phyloP scores from a whole-genome alignment of 2,888 invertebrate species.

The Atherix ibis region DNA sequence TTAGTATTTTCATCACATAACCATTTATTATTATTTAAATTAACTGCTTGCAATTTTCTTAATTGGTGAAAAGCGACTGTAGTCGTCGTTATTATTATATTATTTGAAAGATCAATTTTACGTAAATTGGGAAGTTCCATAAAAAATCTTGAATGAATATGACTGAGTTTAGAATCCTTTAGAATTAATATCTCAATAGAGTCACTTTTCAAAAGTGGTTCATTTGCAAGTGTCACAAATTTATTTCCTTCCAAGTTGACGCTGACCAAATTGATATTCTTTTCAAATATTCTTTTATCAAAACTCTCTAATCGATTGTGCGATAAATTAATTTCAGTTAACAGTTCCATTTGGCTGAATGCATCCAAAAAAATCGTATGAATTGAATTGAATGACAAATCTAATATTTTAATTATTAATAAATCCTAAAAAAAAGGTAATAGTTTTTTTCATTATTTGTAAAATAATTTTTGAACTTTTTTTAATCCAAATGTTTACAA shows the following conservation, averaged over 20 bases:
- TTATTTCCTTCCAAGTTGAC: constrained; percentile 47
- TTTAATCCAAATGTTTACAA: not conserved
- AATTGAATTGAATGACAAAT: constrained; percentile 40
- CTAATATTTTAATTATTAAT: constrained; percentile 20
- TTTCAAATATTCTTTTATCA: constrained; percentile 36
- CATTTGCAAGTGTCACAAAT: constrained; percentile 38
- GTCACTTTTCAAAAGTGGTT: constrained; percentile 40
- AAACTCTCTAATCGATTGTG: constrained; percentile 44
- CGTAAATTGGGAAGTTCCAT: constrained; percentile 38
- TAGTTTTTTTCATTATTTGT: not conserved
- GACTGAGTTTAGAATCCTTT: constrained; percentile 41
- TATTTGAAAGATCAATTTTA: constrained; percentile 43
- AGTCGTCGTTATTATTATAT: constrained; percentile 40
- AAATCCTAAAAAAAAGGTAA: constrained; percentile 18
- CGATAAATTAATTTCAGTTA: constrained; percentile 42
- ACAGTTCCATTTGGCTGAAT: constrained; percentile 36
- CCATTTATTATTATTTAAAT: constrained; percentile 40
- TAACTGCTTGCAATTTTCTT: constrained; percentile 35
- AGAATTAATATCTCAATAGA: constrained; percentile 41
- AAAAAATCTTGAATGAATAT: constrained; percentile 37
- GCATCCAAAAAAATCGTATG: constrained; percentile 46
- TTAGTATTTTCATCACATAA: constrained; percentile 35
- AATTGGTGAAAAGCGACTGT: constrained; percentile 35
- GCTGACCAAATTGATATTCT: constrained; percentile 35
- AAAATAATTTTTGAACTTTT: not conserved